Conservation (phyloP, 2,888 invertebrate species). For the Archips crataeganus region DNA sequence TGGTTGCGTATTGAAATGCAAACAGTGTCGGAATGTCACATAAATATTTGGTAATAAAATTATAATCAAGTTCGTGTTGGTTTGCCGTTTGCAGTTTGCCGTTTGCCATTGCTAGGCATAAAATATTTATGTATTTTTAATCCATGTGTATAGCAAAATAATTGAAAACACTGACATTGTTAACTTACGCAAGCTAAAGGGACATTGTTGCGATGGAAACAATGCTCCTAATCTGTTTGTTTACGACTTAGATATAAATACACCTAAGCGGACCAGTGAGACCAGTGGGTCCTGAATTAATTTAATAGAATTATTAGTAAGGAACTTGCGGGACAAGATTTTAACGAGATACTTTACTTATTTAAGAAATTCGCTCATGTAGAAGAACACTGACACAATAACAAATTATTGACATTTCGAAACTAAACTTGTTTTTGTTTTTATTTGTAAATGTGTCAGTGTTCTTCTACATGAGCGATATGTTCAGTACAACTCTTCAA, state of each 20-base stretch:
- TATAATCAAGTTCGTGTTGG: not conserved
- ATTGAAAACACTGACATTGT: not conserved
- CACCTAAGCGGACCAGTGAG: not conserved
- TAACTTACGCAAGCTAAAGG: not conserved
- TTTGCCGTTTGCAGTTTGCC: not conserved
- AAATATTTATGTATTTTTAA: not conserved
- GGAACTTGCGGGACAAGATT: no score
- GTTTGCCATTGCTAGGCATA: not conserved
- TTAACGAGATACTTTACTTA: no score
- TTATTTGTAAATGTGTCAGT: no score
- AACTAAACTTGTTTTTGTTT: no score
- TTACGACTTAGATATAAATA: not conserved
- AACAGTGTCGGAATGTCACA: not conserved
- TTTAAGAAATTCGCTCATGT: no score
- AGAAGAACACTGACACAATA: no score
- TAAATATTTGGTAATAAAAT: not conserved
- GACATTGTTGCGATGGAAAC: not conserved
- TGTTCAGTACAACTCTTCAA: no score
- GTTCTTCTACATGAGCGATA: no score
- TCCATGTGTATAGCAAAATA: not conserved
- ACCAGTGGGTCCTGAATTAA: not conserved
- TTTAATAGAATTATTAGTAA: not conserved
- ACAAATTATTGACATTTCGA: no score
- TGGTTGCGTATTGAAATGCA: not conserved
- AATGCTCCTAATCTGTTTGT: conserved; percentile 1